A percentile compares a stretch with the other conserved stretches of the same genome.
Evolutionary conservation across 1,140 invertebrate genomes (phyloP).

Genomic region (Daktulosphaira vitifoliae): DNA sequence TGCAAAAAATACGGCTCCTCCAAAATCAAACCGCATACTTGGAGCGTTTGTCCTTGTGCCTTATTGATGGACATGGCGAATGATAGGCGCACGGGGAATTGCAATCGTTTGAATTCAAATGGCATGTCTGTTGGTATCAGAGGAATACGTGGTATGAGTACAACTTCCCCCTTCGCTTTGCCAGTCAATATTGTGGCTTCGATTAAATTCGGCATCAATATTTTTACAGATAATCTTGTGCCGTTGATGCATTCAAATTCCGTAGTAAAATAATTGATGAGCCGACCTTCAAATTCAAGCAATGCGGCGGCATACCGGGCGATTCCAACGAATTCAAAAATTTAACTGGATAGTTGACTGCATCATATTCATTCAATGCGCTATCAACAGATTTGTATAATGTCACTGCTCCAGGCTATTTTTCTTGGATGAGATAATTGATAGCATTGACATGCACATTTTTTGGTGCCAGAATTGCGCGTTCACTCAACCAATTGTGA

Average conservation of each 20-base stretch:
- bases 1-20: too few relatives aligned
- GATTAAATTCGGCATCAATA: not conserved
- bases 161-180: conserved; percentile 4
- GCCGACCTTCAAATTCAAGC: too few relatives aligned
- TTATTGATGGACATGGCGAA: conserved; percentile 47
- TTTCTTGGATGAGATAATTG: too few relatives aligned
- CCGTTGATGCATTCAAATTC: conserved; percentile 22
- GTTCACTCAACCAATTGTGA: too few relatives aligned
- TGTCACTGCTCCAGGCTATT: not conserved
- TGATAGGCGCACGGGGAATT: conserved; percentile 41
- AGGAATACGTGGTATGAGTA: conserved; percentile 31
- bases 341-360: too few relatives aligned
- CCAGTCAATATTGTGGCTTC: conserved; percentile 7
- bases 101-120: conserved; percentile 34
- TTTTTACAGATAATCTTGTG: not conserved
- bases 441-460: too few relatives aligned
- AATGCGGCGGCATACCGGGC: not conserved
- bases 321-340: conserved; percentile 15
- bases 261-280: conserved; percentile 7
- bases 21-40: conserved; percentile 32
- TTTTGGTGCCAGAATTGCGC: too few relatives aligned
- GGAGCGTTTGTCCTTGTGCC: conserved; percentile 37
- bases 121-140: conserved; percentile 32
- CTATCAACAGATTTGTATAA: too few relatives aligned
- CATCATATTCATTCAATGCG: too few relatives aligned